Percentiles rank a stretch among this genome's conserved stretches.
Evolutionary conservation across 1,140 invertebrate genomes (phyloP).

Genomic region (Bombus waltoni): DNA sequence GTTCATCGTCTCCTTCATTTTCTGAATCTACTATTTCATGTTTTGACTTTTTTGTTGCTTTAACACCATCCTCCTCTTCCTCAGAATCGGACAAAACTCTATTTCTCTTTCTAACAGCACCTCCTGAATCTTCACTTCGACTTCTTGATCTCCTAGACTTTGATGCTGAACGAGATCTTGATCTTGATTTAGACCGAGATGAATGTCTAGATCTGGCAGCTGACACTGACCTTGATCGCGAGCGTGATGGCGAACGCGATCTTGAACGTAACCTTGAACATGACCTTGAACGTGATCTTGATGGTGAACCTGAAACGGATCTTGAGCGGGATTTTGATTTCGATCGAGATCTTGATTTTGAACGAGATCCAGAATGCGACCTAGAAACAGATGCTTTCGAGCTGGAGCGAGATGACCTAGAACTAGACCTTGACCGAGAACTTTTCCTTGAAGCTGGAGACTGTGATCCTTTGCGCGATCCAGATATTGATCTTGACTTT

Average conservation of each 20-base stretch:
- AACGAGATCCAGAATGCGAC: slow-evolving; percentile 74
- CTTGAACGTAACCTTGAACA: slow-evolving; percentile 66
- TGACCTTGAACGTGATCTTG: slow-evolving; percentile 60
- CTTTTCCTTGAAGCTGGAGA: slow-evolving; percentile 67
- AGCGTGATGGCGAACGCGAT: slow-evolving; percentile 71
- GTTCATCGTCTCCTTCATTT: slow-evolving; percentile 73
- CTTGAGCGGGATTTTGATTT: slow-evolving; percentile 58
- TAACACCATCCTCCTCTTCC: slow-evolving; percentile 78
- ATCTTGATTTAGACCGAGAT: slow-evolving; percentile 77
- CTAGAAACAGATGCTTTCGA: slow-evolving; percentile 59
- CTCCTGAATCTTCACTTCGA: slow-evolving; percentile 73
- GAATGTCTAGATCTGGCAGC: slow-evolving; percentile 67
- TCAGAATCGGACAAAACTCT: slow-evolving; percentile 84
- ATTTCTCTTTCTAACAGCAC: slow-evolving; percentile 76
- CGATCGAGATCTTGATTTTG: slow-evolving; percentile 59
- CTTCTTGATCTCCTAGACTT: slow-evolving; percentile 73
- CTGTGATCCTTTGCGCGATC: slow-evolving; percentile 66
- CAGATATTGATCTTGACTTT: slow-evolving; percentile 71
- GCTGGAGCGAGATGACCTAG: slow-evolving; percentile 46
- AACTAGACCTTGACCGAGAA: slow-evolving; percentile 73
- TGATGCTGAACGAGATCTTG: slow-evolving; percentile 77
- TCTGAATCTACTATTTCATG: slow-evolving; percentile 77
- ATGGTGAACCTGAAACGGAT: slow-evolving; percentile 47
- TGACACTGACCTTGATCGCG: slow-evolving; percentile 68
- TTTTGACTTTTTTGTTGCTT: slow-evolving; percentile 79